These are phyloP conservation scores for Noctua janthina DNA, from an alignment of 2,888 invertebrate genomes.

Conservation along the genomic window DNA sequence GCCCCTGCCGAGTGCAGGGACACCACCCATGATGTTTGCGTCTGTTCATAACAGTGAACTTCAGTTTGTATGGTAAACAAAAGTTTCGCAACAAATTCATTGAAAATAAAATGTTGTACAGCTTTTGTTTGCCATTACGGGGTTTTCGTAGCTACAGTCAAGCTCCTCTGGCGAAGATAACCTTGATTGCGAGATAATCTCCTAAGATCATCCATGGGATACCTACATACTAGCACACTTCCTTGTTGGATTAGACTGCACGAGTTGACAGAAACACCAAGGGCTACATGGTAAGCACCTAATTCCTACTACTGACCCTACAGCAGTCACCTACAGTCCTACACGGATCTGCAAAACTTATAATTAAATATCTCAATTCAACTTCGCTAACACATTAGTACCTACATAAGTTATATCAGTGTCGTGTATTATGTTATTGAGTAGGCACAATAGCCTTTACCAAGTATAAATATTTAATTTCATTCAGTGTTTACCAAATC, in stretches of 20 bases:
- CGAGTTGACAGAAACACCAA: constrained; percentile 3
- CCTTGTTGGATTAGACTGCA: neutral
- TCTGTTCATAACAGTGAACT: constrained; percentile 69
- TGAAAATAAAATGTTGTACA: neutral
- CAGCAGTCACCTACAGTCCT: neutral
- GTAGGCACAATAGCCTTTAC: constrained; percentile 16
- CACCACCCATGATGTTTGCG: constrained; percentile 90
- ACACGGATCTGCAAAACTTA: neutral
- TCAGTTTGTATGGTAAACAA: neutral
- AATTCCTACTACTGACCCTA: neutral
- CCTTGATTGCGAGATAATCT: neutral
- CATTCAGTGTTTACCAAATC: constrained; percentile 19
- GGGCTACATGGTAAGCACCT: neutral
- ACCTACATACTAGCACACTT: neutral
- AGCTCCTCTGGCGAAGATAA: neutral
- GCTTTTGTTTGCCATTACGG: neutral
- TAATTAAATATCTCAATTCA: neutral
- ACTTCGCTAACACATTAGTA: neutral
- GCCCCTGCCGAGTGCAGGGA: constrained; percentile 90
- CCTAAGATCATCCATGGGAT: neutral
- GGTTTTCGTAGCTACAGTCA: neutral
- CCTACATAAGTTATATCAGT: neutral
- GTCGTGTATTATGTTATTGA: constrained; percentile 7
- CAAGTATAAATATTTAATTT: constrained; percentile 29
- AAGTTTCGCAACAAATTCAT: neutral